These are phyloP conservation scores for Peromyscus nudipes DNA, from an alignment of 2,797 vertebrate genomes.

Conservation along the genomic window DNA sequence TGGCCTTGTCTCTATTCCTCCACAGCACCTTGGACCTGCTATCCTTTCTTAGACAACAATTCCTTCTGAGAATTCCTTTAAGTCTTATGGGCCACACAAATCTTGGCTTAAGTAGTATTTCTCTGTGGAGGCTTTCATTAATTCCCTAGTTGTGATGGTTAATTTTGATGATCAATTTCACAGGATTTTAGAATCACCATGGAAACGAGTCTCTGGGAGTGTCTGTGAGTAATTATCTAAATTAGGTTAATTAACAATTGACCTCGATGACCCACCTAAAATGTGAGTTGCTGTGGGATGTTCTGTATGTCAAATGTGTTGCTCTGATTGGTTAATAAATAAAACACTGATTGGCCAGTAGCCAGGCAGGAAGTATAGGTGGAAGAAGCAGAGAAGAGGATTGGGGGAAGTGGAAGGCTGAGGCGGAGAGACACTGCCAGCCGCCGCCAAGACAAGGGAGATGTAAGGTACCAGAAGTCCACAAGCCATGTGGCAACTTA, in stretches of 20 bases:
- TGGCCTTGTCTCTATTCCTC: conserved; percentile 3
- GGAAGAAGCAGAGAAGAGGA: too few species aligned
- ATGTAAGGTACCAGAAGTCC: too few species aligned
- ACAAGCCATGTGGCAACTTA: too few species aligned
- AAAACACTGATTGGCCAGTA: too few species aligned
- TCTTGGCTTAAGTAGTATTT: conserved; percentile 56
- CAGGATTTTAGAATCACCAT: background rate
- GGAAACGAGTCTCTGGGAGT: background rate
- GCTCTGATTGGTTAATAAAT: too few species aligned
- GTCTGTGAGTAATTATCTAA: background rate
- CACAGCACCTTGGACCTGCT: background rate
- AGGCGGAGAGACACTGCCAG: too few species aligned
- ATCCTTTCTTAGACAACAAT: conserved; percentile 7
- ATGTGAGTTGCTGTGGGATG: background rate
- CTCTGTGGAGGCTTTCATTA: conserved; percentile 40
- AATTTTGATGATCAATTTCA: background rate
- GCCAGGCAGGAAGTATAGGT: too few species aligned
- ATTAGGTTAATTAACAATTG: background rate
- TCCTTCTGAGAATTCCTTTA: background rate
- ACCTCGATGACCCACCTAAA: background rate
- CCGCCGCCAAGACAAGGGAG: too few species aligned
- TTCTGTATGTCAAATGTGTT: too few species aligned
- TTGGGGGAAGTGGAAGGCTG: too few species aligned
- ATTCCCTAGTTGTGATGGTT: background rate
- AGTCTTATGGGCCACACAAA: background rate